Base-by-base conservation (phyloP, 1,140 invertebrate genomes). In the Lepidotrigona ventralis region DNA sequence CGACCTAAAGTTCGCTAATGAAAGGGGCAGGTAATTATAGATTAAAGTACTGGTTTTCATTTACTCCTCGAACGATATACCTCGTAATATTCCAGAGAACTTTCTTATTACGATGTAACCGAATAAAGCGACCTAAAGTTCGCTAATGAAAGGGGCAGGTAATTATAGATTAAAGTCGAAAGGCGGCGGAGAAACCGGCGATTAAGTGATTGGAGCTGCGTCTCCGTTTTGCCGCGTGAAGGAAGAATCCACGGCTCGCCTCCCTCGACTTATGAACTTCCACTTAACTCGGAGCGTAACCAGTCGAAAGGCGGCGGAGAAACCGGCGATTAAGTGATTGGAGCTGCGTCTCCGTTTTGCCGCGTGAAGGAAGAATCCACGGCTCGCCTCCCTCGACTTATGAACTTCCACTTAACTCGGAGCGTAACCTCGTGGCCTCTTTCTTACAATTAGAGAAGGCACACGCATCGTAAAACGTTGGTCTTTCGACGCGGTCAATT, bases 401-500 rank as follows among this genome's bases (percentile, higher is more conserved):
- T 4, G 39, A 70, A 17, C 68, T 23, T 39, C 33, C 39, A 46
- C 14, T 15, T 70, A 70, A 70, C 33, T 21, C 8, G 46, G n/a
- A 51, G 46, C 69, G 21, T 71, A 39, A 26, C 46, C 46, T 51
- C 23, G 2, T 81, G 70, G 12, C 53, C 51, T 19, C 46, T 26
- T 75, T 75, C 46, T 54, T 72, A 54, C n/a, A 53, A 54, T 72
- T 70, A 69, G 2, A 79, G 19, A 39, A 26, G 29, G 58, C 60
- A 51, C 60, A 51, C 51, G 64, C 33, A 70, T 79, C 56, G 39
- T 39, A 58, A 46, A 46, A 83, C 39, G 54, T 56, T 81, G 63
- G 23, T 75, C 29, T 84, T 75, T 75, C 54, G 64, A 81, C 58
- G 26, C 79, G 72, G 19, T 85, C 79, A 81, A 85, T 85, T 85